Conservation (phyloP, 2,797 vertebrate species). For the Anguilla marmorata region DNA sequence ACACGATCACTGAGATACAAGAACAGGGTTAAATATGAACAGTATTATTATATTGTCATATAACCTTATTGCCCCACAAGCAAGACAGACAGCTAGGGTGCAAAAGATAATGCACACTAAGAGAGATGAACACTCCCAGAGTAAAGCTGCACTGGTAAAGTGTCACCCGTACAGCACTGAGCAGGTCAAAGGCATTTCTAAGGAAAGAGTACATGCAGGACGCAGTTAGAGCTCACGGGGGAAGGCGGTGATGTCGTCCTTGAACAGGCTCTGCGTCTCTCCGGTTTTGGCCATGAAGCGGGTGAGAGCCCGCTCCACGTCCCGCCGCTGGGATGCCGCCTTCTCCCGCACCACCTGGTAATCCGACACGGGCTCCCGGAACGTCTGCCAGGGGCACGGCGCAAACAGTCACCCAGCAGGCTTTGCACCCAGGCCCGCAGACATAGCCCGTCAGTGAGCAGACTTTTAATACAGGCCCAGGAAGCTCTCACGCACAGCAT, state of each 20-base stretch:
- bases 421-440: background rate
- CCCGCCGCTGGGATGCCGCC: constrained; percentile 89
- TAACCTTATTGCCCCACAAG: too few relatives aligned
- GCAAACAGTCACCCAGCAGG: background rate
- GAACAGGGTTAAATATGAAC: too few relatives aligned
- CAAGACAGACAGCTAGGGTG: too few relatives aligned
- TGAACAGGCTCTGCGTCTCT: constrained; percentile 95
- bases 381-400: constrained; percentile 72
- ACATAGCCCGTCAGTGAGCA: background rate
- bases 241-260: constrained; percentile 91
- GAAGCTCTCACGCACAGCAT: background rate
- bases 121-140: too few relatives aligned
- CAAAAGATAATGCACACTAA: too few relatives aligned
- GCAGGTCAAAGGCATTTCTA: too few relatives aligned
- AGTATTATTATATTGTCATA: too few relatives aligned
- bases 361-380: constrained; percentile 90
- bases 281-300: constrained; percentile 99
- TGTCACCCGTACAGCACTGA: background rate
- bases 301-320: constrained; percentile 93
- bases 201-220: background rate
- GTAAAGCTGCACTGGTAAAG: background rate
- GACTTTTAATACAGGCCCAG: background rate
- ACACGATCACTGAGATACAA: too few relatives aligned
- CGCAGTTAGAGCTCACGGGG: constrained; percentile 73
- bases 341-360: constrained; percentile 96